phyloP scores from a whole-genome alignment of 2,113 vertebrate genomes.

The Heterocephalus glaber region DNA sequence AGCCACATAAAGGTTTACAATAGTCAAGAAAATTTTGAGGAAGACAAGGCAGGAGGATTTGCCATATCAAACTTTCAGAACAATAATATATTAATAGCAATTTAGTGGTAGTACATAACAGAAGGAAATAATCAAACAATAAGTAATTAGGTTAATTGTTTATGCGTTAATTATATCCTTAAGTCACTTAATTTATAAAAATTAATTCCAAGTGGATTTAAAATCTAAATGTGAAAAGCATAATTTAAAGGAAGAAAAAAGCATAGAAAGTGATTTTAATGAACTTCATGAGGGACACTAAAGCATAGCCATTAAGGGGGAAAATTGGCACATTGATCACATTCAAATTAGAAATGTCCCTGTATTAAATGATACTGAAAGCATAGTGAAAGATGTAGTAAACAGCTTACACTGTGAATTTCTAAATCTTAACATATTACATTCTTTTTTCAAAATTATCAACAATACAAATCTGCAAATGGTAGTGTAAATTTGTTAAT shows the following conservation, averaged over 20 bases:
- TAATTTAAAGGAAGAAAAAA: not conserved
- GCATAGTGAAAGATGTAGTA: not conserved
- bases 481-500: not conserved
- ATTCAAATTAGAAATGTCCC: not conserved
- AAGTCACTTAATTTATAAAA: not conserved
- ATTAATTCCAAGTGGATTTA: not conserved
- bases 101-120: not conserved
- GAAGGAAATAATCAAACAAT: not conserved
- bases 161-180: not conserved
- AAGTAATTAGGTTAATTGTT: not conserved
- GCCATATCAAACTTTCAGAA: not conserved
- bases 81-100: not conserved
- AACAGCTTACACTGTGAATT: not conserved
- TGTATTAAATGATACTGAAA: not conserved
- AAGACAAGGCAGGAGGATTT: not conserved
- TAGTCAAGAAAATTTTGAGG: not conserved
- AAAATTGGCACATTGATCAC: not conserved
- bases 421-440: not conserved
- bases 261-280: not conserved
- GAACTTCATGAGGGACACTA: not conserved
- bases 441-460: not conserved
- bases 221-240: constrained; percentile 16
- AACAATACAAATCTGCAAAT: not conserved
- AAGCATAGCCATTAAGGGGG: not conserved
- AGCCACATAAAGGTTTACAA: not conserved